A percentile compares a stretch with the other conserved stretches of the same genome.
phyloP scores from a whole-genome alignment of 2,888 invertebrate genomes.

The Drosophila aldrichi region DNA sequence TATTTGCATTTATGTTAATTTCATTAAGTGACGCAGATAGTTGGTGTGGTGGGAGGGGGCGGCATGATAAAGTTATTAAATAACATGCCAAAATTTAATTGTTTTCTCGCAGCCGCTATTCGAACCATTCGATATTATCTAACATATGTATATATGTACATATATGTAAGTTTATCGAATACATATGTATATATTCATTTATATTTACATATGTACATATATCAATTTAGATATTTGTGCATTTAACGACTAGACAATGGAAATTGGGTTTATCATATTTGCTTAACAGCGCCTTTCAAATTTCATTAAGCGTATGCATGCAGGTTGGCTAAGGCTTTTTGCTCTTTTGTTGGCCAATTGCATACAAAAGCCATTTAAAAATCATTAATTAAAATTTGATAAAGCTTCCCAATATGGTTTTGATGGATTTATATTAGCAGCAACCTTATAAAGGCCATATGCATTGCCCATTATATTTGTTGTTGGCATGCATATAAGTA shows the following conservation, averaged over 20 bases:
- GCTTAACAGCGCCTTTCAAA: conserved; percentile 24
- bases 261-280: conserved; percentile 19
- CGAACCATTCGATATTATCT: conserved; percentile 7
- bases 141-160: too few species aligned
- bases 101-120: neutral
- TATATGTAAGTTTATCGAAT: neutral
- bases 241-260: conserved; percentile 16
- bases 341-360: conserved; percentile 29
- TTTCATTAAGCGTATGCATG: conserved; percentile 23
- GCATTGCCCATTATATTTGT: neutral
- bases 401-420: neutral
- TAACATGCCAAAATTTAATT: neutral
- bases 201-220: neutral
- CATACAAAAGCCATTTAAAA: conserved; percentile 1
- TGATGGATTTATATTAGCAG: neutral
- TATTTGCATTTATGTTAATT: neutral
- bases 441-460: neutral
- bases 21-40: neutral
- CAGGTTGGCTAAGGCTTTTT: conserved; percentile 10
- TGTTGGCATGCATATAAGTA: too few species aligned
- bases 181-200: neutral
- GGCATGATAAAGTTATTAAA: neutral
- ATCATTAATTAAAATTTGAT: neutral
- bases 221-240: conserved; percentile 3
- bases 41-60: too few species aligned